Base-by-base conservation (phyloP, 2,888 invertebrate species). In the Apoda limacodes region DNA sequence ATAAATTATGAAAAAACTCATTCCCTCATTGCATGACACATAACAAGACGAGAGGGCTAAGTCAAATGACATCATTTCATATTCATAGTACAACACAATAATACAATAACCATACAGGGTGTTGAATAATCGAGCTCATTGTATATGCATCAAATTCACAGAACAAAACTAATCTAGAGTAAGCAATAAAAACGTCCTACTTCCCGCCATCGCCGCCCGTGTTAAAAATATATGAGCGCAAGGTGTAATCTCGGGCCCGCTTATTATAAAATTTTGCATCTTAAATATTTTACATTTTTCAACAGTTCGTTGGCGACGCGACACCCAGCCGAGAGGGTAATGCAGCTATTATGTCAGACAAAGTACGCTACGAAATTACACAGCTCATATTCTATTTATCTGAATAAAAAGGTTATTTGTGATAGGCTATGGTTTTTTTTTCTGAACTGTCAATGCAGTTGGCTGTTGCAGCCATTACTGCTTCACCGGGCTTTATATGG, bases 161-260 rank as follows among this genome's bases (percentile, higher is more conserved):
- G 68, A 75, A 80, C 76, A 76, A 78, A 76, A 75, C 76, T 78
- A 76, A 80, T 80, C 75, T 71, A 64, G 58, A 63, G 65, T 69
- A 56, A 55, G 75, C 69, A 74, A 76, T 78, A 80, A 80, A 80
- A 78, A 70, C 67, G 70, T 74, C 74, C 69, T 69, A 67, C 64
- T 69, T 66, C 68, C 61, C 52, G 49, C 56, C n/a, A 6, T 17
- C 55, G 56, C 50, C 55, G 61, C 60, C 50, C 55, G 61, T 59
- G 61, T 74, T 69, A 69, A 75, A 75, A 69, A 76, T 75, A 68
- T 62, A 80, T 67, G 75, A 69, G 60, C 48, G 50, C 64, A 69
- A 75, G 76, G 76, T 74, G 76, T 76, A 75, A 76, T 76, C 78
- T 72, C 70, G 47, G 63, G 61, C 54, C 65, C 66, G 58, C 68